Evolutionary conservation across 2,113 vertebrate genomes (phyloP).

Genomic region (Xyrauchen texanus): DNA sequence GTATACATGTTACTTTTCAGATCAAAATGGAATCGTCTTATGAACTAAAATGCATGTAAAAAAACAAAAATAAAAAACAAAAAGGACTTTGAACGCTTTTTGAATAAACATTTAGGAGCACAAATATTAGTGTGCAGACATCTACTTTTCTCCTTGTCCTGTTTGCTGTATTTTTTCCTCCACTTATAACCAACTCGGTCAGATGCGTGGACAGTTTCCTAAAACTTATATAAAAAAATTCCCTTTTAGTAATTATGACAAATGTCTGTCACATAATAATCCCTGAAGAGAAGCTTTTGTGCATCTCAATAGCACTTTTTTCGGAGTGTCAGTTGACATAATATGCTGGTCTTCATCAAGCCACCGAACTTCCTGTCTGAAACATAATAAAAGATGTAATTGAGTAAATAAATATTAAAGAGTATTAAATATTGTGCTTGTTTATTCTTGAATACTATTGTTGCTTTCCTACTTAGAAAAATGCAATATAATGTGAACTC

Average conservation of each 20-base stretch:
- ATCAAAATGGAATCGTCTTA: neutral
- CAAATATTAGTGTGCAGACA: neutral
- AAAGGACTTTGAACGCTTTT: neutral
- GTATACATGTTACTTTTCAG: slow-evolving; percentile 11
- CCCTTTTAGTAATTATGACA: slow-evolving; percentile 2
- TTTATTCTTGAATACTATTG: no score
- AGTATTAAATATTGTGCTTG: neutral
- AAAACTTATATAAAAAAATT: neutral
- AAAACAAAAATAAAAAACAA: neutral
- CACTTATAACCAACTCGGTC: neutral
- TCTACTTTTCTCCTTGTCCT: neutral
- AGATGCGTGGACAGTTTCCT: neutral
- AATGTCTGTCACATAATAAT: neutral
- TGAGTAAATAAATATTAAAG: neutral
- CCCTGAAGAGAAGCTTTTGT: slow-evolving; percentile 33
- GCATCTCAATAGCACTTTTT: slow-evolving; percentile 8
- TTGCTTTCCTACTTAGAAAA: no score
- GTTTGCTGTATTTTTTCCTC: neutral
- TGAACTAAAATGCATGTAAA: neutral
- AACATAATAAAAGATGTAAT: slow-evolving; percentile 69
- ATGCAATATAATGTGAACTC: no score
- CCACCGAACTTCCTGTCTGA: slow-evolving; percentile 84
- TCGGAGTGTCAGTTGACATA: neutral
- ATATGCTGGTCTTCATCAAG: slow-evolving; percentile 65
- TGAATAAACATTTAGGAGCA: neutral